Percentiles rank a stretch among this genome's conserved stretches.
These are phyloP conservation scores for Hypselothyrea guttata DNA, from an alignment of 2,888 invertebrate species.

Conservation along the genomic window DNA sequence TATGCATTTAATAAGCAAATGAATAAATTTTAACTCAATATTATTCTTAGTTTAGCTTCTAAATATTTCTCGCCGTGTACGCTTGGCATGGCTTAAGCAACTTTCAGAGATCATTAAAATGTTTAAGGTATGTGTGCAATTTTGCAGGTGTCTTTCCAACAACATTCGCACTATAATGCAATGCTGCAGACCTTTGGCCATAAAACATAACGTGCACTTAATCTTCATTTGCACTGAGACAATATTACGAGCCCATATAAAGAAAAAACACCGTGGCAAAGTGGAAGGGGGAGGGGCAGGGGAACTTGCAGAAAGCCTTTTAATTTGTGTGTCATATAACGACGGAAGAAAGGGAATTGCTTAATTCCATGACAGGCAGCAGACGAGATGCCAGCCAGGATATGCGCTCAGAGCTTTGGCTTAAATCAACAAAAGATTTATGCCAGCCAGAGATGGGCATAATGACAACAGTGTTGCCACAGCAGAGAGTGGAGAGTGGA, in stretches of 20 bases:
- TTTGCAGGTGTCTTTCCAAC: too few species aligned
- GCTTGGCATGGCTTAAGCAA: too few species aligned
- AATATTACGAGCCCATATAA: slow-evolving; percentile 15
- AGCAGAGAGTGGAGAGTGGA: too few species aligned
- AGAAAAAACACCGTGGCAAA: too few species aligned
- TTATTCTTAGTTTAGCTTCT: too few species aligned
- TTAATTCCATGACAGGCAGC: slow-evolving; percentile 70
- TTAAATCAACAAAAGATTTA: slow-evolving; percentile 77
- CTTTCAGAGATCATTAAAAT: too few species aligned
- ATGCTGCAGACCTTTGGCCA: slow-evolving; percentile 31
- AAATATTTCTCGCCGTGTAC: too few species aligned
- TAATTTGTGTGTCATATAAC: slow-evolving; percentile 65
- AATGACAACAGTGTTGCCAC: too few species aligned
- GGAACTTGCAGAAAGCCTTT: slow-evolving; percentile 47
- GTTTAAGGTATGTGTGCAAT: neutral
- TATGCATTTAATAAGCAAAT: too few species aligned
- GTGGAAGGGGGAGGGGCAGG: neutral
- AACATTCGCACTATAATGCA: slow-evolving; percentile 17
- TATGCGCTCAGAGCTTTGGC: slow-evolving; percentile 43
- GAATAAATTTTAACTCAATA: too few species aligned
- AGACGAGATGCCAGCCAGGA: neutral
- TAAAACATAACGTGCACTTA: slow-evolving; percentile 53
- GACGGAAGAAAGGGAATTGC: slow-evolving; percentile 62
- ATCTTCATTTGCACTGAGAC: slow-evolving; percentile 47
- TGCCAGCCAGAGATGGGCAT: slow-evolving; percentile 34